These are phyloP conservation scores for Oryzias javanicus DNA, from an alignment of 2,113 vertebrate genomes.

Conservation along the genomic window DNA sequence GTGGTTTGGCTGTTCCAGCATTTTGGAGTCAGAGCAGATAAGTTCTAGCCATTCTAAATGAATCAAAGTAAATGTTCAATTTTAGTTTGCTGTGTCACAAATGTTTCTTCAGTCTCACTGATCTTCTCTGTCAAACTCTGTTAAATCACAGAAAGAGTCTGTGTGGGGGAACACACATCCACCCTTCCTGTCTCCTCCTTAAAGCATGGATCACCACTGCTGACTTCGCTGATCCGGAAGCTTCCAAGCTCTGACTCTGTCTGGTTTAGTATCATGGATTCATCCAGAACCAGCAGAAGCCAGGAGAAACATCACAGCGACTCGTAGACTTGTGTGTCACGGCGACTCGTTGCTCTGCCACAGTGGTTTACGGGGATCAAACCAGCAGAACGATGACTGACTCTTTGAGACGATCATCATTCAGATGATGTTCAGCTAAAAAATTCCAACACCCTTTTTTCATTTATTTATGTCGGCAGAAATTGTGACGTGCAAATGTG, in stretches of 20 bases:
- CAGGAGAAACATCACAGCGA: conserved; percentile 17
- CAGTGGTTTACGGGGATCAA: background rate
- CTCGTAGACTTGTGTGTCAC: background rate
- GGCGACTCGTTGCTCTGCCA: background rate
- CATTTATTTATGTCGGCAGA: conserved; percentile 42
- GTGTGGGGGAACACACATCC: background rate
- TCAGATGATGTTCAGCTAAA: conserved; percentile 25
- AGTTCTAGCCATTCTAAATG: background rate
- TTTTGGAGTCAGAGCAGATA: too few relatives aligned
- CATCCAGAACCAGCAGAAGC: conserved; percentile 23
- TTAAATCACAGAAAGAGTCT: background rate
- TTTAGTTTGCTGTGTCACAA: background rate
- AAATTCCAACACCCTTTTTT: conserved; percentile 16
- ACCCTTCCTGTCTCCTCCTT: conserved; percentile 24
- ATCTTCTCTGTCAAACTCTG: conserved; percentile 2
- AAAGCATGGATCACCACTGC: conserved; percentile 10
- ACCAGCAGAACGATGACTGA: background rate
- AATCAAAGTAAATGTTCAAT: conserved; percentile 25
- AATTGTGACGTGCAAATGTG: conserved; percentile 22
- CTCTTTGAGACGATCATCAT: conserved; percentile 14
- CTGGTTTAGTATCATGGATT: conserved; percentile 19
- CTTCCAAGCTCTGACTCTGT: conserved; percentile 23
- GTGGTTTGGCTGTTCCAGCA: too few relatives aligned
- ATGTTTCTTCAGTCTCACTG: conserved; percentile 2
- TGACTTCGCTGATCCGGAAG: conserved; percentile 16